Conservation (phyloP, 2,888 invertebrate species). For the Xanthorhoe designata region DNA sequence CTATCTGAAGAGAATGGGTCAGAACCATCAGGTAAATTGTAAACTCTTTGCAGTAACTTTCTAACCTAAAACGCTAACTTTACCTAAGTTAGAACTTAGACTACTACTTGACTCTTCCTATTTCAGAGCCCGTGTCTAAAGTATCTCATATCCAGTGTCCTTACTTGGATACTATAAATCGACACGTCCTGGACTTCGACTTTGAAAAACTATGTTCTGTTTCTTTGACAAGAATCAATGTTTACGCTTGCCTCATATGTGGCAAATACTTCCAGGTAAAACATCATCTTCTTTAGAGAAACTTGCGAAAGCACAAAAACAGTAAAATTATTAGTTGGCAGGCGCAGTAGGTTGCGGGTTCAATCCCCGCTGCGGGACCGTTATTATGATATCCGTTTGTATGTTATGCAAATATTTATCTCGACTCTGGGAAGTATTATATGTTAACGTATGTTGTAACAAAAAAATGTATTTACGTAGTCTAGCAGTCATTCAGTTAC, state of each 20-base stretch:
- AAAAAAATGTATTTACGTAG: too few species aligned
- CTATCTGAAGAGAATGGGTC: slow-evolving; percentile 59
- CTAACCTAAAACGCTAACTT: slow-evolving; percentile 47
- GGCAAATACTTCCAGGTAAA: slow-evolving; percentile 96
- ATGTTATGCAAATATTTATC: too few species aligned
- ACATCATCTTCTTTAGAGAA: not conserved
- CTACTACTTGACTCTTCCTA: not conserved
- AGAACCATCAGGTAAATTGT: slow-evolving; percentile 55
- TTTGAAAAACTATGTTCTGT: slow-evolving; percentile 99
- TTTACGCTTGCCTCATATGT: slow-evolving; percentile 99
- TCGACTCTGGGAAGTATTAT: too few species aligned
- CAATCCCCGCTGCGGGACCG: too few species aligned
- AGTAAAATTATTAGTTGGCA: too few species aligned
- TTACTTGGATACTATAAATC: slow-evolving; percentile 98
- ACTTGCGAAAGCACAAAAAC: not conserved
- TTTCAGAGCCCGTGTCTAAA: slow-evolving; percentile 65
- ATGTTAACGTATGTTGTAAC: too few species aligned
- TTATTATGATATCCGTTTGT: too few species aligned
- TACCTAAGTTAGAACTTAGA: not conserved
- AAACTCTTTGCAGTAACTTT: slow-evolving; percentile 9
- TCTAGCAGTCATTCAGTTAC: too few species aligned
- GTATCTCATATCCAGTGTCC: slow-evolving; percentile 90
- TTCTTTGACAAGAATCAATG: slow-evolving; percentile 98
- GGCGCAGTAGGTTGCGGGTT: too few species aligned
- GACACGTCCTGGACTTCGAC: slow-evolving; percentile 98